Conservation (phyloP, 2,797 vertebrate species). For the Micromesistius poutassou region DNA sequence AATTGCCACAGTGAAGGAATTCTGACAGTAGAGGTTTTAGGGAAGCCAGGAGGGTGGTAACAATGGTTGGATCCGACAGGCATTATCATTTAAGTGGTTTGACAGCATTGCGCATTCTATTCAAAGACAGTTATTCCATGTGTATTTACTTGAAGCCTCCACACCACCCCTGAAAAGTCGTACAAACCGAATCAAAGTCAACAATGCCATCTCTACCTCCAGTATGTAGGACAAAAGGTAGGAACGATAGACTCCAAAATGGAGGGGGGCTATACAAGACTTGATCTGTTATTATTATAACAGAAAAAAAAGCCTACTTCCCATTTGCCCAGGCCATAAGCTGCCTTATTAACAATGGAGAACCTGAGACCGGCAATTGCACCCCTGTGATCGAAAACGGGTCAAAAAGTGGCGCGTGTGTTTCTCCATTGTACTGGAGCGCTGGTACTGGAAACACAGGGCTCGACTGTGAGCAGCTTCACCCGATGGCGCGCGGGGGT, state of each 20-base stretch:
- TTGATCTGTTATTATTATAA: slow-evolving; percentile 61
- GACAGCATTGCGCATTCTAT: background rate
- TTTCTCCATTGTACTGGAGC: slow-evolving; percentile 12
- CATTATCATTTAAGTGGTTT: background rate
- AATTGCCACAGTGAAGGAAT: too few species aligned
- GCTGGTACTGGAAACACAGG: background rate
- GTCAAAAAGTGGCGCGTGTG: slow-evolving; percentile 27
- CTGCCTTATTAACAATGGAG: slow-evolving; percentile 23
- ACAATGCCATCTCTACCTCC: background rate
- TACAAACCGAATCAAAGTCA: too few species aligned
- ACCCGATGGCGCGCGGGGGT: slow-evolving; percentile 31
- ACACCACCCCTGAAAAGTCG: too few species aligned
- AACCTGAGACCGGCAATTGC: slow-evolving; percentile 33
- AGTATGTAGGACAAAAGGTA: too few species aligned
- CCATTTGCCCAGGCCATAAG: too few species aligned
- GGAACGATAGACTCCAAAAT: too few species aligned
- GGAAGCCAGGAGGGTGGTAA: background rate
- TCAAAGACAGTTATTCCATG: background rate
- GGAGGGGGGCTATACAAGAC: slow-evolving; percentile 30
- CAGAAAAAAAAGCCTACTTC: slow-evolving; percentile 26
- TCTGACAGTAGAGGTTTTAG: background rate
- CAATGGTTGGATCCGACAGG: background rate
- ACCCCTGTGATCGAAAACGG: slow-evolving; percentile 19
- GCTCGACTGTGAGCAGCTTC: background rate
- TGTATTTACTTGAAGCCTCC: background rate